Evolutionary conservation across 2,888 invertebrate species (phyloP), one percentile per base, ranked within the genome.

Genomic region (Lithophane semibrunnea): DNA sequence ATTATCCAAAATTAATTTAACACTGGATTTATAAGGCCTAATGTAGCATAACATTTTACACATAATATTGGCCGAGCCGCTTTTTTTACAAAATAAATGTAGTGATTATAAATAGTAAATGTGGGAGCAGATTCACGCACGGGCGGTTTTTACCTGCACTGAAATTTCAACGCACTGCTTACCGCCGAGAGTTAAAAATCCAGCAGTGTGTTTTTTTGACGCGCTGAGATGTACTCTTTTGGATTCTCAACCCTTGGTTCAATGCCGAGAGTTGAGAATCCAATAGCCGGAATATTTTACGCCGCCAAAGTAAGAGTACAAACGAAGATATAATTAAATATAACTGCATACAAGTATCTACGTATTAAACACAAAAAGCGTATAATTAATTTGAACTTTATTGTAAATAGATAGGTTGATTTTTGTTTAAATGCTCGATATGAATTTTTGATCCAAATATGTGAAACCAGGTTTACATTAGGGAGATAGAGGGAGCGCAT

Each of bases 261-360:
- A 5, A 21, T 7, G 0, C 21, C n/a, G 56, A 12, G n/a, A 12
- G 56, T 12, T n/a, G n/a, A 24, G 12, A 56, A 58, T 24, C 13
- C 13, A 47, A 13, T 3, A 12, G 47, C 13, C 47, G 47, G 0
- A 0, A 13, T 47, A 47, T 13, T 13, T 47, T 47, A 47, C 47
- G 13, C 47, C 47, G 64, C 16, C 13, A 44, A 67, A 18, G 1
- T 42, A 24, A 58, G 42, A 10, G 21, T 21, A 61, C 13, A 42
- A 58, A 18, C n/a, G 29, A 66, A 60, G 49, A 52, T 67, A 52
- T 42, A 29, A 44, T n/a, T 75, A 2, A 56, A 18, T 66, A 42
- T 13, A 68, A 21, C 24, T 37, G 44, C 49, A 77, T 37, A 77
- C 9, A 77, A 61, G 13, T 67, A 52, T 24, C 12, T 16, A 77